Base-by-base conservation (phyloP, 1,140 invertebrate species). In the Pseudomyrmex flavicornis region DNA sequence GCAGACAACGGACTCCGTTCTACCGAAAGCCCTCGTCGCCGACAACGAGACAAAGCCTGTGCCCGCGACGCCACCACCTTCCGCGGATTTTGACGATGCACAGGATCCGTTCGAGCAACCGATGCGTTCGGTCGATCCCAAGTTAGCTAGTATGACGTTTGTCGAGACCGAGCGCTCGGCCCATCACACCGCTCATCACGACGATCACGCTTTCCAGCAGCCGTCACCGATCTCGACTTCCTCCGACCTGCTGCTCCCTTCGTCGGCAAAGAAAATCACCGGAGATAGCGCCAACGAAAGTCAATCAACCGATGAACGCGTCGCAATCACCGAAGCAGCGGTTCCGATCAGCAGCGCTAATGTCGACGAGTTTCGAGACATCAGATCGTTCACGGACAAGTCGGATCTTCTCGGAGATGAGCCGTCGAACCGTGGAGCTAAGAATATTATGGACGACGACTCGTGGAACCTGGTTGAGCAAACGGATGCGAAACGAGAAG, bases 71-170 rank as follows among this genome's bases (percentile, higher is more conserved):
- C 93, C 92, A 56, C 93, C 93, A 79, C 93, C 93, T 62, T 93
- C 93, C 8, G 93, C 92, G 0, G 92, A 93, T 48, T 89, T 89
- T 44, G 87, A 92, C 46, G 87, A 88, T 82, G 82, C 84, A 50
- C 83, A 82, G 59, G 86, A 84, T 50, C 72, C 89, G 66, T 93
- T 93, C 83, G 91, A 91, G 89, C 86, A 82, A 58, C 86, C 77
- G 72, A 48, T 84, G 85, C 65, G 87, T 85, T 77, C 84, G 35
- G 86, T 90, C 22, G 93, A 95, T 74, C 83, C 93, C 13, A 94
- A 92, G 69, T 79, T 85, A 48, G 93, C 93, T 48, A 93, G 94
- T 22, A 93, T 95, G 92, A 94, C 92, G 65, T 96, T 96, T 88
- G 93, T 95, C 69, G 95, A 95, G 48, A 93, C 93, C 87, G 92